Evolutionary conservation across 2,888 invertebrate genomes (phyloP).

Genomic region (Hyposoter didymator): DNA sequence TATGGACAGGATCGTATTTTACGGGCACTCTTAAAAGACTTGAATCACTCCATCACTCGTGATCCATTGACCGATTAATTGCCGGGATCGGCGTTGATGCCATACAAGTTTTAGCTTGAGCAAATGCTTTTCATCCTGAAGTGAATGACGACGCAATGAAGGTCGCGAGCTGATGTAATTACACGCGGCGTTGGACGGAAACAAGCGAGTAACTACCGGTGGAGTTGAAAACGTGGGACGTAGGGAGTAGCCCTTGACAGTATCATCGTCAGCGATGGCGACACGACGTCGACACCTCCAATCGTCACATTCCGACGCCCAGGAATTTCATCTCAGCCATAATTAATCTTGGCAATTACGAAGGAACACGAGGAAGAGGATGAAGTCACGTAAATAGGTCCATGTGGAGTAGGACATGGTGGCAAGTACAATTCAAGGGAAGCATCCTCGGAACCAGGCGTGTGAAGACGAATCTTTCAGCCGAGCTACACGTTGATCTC

Average conservation of each 20-base stretch:
- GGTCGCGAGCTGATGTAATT: slow-evolving; percentile 28
- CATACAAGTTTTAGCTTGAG: not conserved
- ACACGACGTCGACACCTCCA: slow-evolving; percentile 48
- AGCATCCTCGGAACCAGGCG: slow-evolving; percentile 36
- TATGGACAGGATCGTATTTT: not conserved
- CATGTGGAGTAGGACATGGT: slow-evolving; percentile 52
- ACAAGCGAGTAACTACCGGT: slow-evolving; percentile 10
- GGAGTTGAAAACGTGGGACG: not conserved
- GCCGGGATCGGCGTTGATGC: not conserved
- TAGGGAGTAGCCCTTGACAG: slow-evolving; percentile 19
- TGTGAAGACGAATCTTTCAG: slow-evolving; percentile 11
- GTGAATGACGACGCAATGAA: slow-evolving; percentile 17
- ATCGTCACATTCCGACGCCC: slow-evolving; percentile 73
- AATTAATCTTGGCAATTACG: slow-evolving; percentile 82
- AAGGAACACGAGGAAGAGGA: slow-evolving; percentile 11
- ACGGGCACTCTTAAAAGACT: not conserved
- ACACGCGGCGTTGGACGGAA: slow-evolving; percentile 2
- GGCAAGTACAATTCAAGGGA: slow-evolving; percentile 77
- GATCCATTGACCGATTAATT: not conserved
- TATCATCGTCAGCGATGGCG: slow-evolving; percentile 45
- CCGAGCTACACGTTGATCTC: slow-evolving; percentile 27
- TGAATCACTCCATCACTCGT: not conserved
- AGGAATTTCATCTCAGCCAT: slow-evolving; percentile 82
- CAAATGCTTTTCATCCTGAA: not conserved
- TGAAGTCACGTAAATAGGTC: not conserved